These are phyloP conservation scores for Archocentrus centrarchus DNA, from an alignment of 2,113 vertebrate genomes.

Conservation along the genomic window DNA sequence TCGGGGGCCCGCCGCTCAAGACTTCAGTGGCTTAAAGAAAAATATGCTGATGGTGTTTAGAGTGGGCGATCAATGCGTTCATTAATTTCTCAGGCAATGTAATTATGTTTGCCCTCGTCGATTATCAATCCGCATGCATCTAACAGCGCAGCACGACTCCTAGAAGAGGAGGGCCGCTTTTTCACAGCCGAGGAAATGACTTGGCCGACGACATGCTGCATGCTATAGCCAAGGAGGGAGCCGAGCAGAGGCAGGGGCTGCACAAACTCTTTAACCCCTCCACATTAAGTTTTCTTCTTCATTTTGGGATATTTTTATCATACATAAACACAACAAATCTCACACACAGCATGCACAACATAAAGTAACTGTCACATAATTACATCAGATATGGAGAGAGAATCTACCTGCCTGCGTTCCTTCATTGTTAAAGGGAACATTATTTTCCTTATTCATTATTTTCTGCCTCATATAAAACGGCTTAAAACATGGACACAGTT, in stretches of 20 bases:
- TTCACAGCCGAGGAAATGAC: constrained; percentile 35
- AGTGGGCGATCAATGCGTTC: constrained; percentile 68
- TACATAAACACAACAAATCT: neutral
- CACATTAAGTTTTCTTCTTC: neutral
- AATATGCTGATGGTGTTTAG: constrained; percentile 60
- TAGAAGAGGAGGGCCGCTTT: neutral
- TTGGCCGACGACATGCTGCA: constrained; percentile 16
- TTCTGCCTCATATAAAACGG: no score
- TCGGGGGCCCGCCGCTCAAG: neutral
- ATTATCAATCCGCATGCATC: constrained; percentile 64
- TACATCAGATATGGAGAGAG: neutral
- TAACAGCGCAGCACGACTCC: constrained; percentile 37
- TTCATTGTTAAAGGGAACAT: neutral
- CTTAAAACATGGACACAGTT: no score
- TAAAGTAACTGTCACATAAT: neutral
- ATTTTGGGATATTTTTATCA: constrained; percentile 11
- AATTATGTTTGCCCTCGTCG: constrained; percentile 62
- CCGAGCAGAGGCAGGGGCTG: constrained; percentile 10
- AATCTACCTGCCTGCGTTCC: neutral
- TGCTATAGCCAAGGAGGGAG: constrained; percentile 25
- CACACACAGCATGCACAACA: neutral
- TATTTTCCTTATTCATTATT: no score
- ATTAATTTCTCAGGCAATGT: constrained; percentile 64
- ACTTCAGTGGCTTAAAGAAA: constrained; percentile 37
- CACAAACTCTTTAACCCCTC: constrained; percentile 4